phyloP scores from a whole-genome alignment of 2,113 vertebrate genomes.

The Axis porcinus region DNA sequence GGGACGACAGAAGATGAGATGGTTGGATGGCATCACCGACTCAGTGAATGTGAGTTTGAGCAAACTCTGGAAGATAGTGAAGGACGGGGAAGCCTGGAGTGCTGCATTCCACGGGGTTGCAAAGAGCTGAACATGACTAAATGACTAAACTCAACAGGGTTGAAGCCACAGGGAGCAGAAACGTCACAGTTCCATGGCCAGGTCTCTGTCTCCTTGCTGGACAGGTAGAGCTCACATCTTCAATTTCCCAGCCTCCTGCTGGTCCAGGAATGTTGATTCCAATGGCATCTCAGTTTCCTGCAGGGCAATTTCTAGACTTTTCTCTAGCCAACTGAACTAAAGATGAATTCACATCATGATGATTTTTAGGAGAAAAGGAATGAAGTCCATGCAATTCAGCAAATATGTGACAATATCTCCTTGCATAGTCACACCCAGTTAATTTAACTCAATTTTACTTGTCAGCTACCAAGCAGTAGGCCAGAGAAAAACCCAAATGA shows the following conservation, averaged over 20 bases:
- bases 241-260: not conserved
- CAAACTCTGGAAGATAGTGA: not conserved
- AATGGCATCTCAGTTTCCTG: not conserved
- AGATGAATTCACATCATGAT: not conserved
- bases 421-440: not conserved
- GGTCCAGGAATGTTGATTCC: not conserved
- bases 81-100: not conserved
- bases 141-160: not conserved
- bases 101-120: not conserved
- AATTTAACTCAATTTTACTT: constrained; percentile 1
- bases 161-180: not conserved
- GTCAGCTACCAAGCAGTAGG: not conserved
- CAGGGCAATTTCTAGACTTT: not conserved
- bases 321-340: not conserved
- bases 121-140: not conserved
- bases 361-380: constrained; percentile 8
- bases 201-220: not conserved
- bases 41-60: not conserved
- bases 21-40: not conserved
- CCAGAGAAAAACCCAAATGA: not conserved
- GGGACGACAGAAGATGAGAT: not conserved
- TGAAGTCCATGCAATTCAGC: not conserved
- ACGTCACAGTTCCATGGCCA: not conserved
- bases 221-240: not conserved
- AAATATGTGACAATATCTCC: not conserved